These are phyloP conservation scores for Microctonus brassicae DNA, from an alignment of 2,888 invertebrate species.

Conservation along the genomic window DNA sequence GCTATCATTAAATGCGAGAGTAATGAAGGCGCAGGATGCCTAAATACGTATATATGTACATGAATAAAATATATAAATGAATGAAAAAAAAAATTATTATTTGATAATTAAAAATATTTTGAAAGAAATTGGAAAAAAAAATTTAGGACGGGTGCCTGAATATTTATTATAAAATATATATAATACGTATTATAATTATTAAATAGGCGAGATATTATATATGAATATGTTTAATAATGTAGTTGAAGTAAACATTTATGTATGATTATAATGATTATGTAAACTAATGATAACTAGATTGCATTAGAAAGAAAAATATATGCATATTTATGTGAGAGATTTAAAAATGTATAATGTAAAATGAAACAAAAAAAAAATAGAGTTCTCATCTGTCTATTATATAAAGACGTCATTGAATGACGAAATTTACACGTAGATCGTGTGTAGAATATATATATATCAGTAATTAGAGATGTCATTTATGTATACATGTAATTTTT, in stretches of 20 bases:
- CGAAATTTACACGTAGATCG: not conserved
- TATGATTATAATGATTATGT: not conserved
- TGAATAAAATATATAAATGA: not conserved
- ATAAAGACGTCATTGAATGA: not conserved
- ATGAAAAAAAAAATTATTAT: not conserved
- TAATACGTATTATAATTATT: no score
- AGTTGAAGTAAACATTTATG: no score
- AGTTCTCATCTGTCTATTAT: not conserved
- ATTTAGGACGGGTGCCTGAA: no score
- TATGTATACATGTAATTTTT: not conserved
- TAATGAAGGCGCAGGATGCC: conserved; percentile 22
- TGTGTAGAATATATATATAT: not conserved
- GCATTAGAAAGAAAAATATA: not conserved
- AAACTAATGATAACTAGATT: not conserved
- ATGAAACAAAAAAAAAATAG: not conserved
- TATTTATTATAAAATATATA: no score
- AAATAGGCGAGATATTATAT: no score
- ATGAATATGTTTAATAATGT: no score
- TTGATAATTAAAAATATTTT: no score
- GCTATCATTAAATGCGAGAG: no score
- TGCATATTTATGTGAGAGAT: not conserved
- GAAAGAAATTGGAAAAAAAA: no score
- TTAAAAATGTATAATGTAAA: no score
- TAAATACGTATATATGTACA: not conserved
- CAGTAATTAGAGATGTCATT: not conserved